Base-by-base conservation (phyloP, 2,888 invertebrate species). In the Orchestes rusci region DNA sequence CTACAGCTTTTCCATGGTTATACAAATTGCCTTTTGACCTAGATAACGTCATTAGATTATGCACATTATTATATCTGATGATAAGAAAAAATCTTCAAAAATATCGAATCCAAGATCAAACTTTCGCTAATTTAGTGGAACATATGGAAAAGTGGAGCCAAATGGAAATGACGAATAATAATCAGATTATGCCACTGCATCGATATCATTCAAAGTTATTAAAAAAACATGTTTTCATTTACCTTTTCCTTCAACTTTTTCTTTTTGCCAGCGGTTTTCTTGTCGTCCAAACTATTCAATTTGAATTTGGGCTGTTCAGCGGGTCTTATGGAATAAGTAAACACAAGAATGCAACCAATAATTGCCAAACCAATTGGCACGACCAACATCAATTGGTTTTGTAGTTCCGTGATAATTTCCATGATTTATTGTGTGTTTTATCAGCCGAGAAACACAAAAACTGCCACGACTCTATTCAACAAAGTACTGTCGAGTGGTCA, bases 231-330 rank as follows among this genome's bases (percentile, higher is more conserved):
- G n/a, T n/a, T n/a, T n/a, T n/a, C n/a, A n/a, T 39, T 48, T 64
- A 82, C 82, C 79, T 82, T 83, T 64, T 82, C 82, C 69, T 81
- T 81, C 57, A 70, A 73, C 74, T 81, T 81, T 66, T 81, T 83
- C 69, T 82, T 82, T 39, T 47, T 48, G 59, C 69, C 76, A 58
- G 75, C 72, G 52, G 77, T 74, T 70, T 81, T 83, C 65, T 77
- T 76, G 60, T 83, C 82, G 64, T 80, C 80, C 55, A 74, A 67
- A 30, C 79, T 75, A 51, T 83, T 71, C 68, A 83, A 82, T 62
- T 82, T 82, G 66, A 84, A 84, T 62, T 84, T 82, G 62, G 88
- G 88, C 70, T 85, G 84, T 66, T 82, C 58, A 15, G 58, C 53
- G 17, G 58, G 54, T 53, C 61, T 56, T 42, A 64, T 61, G 37